Base-by-base conservation (phyloP, 2,888 invertebrate species). In the Aporophyla lueneburgensis region DNA sequence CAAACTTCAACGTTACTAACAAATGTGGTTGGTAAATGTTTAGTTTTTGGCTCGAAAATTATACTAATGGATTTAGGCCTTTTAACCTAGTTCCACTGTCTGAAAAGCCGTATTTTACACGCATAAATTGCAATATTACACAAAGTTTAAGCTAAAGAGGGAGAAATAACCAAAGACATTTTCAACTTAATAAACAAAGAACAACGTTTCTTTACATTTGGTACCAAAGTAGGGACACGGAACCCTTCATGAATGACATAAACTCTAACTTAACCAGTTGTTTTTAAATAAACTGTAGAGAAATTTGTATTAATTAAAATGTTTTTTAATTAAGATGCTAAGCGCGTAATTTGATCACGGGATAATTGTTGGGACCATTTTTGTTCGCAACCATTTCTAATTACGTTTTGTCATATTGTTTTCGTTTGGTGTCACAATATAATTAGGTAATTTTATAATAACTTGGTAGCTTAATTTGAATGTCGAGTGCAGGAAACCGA, bases 311-410 rank as follows among this genome's bases (percentile, higher is more conserved):
- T 81, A 65, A 73, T 74, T 76, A 71, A 69, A 74, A 73, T 10
- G 49, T 68, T 76, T 75, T n/a, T 81, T 81, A 84, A 84, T 84
- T 83, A 84, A 76, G 61, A 58, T 16, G 33, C 56, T 66, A 27
- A 19, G n/a, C 66, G 54, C 62, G 71, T 62, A 53, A 84, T 74
- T 78, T 68, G 49, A 40, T 66, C 43, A 54, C 24, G 43, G 14
- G 54, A 66, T 82, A 56, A 80, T 70, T 49, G 54, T 24, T 43
- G 66, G 21, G 27, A 2, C n/a, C 49, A 62, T 27, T 69, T 68
- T 40, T 74, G 67, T 73, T 58, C 54, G 21, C 51, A 46, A 69
- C 12, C 65, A 71, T 51, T 71, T 71, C 14, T 43, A 59, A 63
- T 69, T 54, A 68, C 1, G 12, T 43, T 63, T 16, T 51, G 58